Conservation (phyloP, 2,888 invertebrate species). For the Stegophylla sp. region DNA sequence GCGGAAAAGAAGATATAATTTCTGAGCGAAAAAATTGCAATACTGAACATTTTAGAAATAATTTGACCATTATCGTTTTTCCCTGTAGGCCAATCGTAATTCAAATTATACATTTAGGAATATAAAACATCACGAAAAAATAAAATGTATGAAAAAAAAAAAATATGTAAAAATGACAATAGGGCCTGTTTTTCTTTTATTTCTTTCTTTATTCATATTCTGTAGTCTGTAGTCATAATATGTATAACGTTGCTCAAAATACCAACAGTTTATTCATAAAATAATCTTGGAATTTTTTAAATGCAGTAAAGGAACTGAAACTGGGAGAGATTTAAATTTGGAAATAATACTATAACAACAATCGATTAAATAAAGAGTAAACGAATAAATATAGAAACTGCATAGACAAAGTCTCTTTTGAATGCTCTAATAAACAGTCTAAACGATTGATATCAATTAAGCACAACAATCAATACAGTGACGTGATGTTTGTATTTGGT, state of each 20-base stretch:
- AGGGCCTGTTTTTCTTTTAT: too few relatives aligned
- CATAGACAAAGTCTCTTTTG: not conserved
- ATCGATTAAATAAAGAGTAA: not conserved
- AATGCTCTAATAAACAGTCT: not conserved
- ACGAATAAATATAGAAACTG: conserved; percentile 19
- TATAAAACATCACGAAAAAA: not conserved
- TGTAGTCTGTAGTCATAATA: too few relatives aligned
- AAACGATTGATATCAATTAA: conserved; percentile 13
- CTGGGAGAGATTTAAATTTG: not conserved
- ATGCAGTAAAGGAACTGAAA: not conserved
- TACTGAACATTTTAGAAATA: too few relatives aligned
- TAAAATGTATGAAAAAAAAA: not conserved
- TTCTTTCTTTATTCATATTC: too few relatives aligned
- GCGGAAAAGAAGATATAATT: too few relatives aligned
- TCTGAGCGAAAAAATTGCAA: too few relatives aligned
- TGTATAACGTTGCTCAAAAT: too few relatives aligned
- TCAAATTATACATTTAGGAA: too few relatives aligned
- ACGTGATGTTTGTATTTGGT: not conserved
- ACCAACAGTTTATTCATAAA: too few relatives aligned
- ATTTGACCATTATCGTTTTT: too few relatives aligned
- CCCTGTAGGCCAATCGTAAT: too few relatives aligned
- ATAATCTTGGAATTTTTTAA: not conserved
- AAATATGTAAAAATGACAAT: not conserved
- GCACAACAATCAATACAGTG: not conserved
- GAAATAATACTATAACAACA: not conserved